phyloP scores from a whole-genome alignment of 2,888 invertebrate genomes.

The Ophion slaviceki region DNA sequence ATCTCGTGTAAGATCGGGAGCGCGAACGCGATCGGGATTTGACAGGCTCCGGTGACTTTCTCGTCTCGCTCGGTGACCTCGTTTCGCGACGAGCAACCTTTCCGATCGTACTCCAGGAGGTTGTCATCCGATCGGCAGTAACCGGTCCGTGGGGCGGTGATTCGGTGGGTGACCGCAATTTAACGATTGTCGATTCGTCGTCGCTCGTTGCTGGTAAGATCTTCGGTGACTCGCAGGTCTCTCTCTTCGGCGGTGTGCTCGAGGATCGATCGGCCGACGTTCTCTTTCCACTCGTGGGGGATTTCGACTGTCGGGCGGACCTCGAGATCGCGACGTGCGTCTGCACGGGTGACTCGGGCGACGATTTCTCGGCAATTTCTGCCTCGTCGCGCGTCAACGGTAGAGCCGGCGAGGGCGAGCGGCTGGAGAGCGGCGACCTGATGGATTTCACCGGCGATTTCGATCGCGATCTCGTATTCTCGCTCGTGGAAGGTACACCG shows the following conservation, averaged over 20 bases:
- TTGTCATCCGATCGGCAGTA: slow-evolving; percentile 45
- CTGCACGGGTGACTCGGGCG: slow-evolving; percentile 75
- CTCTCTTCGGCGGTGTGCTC: slow-evolving; percentile 19
- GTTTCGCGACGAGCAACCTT: slow-evolving; percentile 49
- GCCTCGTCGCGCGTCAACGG: slow-evolving; percentile 79
- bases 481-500: neutral
- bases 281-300: slow-evolving; percentile 64
- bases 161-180: slow-evolving; percentile 73
- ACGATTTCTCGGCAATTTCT: slow-evolving; percentile 74
- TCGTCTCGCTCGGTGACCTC: slow-evolving; percentile 57
- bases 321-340: slow-evolving; percentile 7
- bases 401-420: slow-evolving; percentile 80
- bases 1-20: slow-evolving; percentile 77
- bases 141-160: slow-evolving; percentile 71
- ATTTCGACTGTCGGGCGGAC: slow-evolving; percentile 60
- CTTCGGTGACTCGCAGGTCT: slow-evolving; percentile 25
- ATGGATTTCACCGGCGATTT: slow-evolving; percentile 43
- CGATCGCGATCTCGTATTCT: slow-evolving; percentile 39
- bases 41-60: slow-evolving; percentile 69
- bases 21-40: slow-evolving; percentile 74
- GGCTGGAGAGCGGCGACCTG: slow-evolving; percentile 74
- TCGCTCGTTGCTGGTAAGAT: slow-evolving; percentile 14
- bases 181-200: slow-evolving; percentile 67
- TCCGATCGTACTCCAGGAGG: slow-evolving; percentile 34
- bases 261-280: slow-evolving; percentile 66